Evolutionary conservation across 2,113 vertebrate species (phyloP).

Genomic region (Corynorhinus townsendii): DNA sequence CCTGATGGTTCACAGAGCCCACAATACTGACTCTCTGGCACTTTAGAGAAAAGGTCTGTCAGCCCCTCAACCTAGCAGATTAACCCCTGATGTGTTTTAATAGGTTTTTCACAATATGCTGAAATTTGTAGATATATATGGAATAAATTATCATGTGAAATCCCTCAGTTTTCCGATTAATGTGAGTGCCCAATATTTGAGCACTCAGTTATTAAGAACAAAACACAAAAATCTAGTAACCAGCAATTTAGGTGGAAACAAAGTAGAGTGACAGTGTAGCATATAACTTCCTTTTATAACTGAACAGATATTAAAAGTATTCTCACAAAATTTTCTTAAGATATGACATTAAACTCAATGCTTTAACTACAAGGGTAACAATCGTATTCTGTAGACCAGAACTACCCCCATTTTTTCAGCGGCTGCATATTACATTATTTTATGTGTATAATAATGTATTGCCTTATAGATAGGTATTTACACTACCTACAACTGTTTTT

Average conservation of each 20-base stretch:
- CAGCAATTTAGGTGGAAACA: not conserved
- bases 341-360: not conserved
- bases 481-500: not conserved
- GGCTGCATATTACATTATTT: not conserved
- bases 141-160: not conserved
- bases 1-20: not conserved
- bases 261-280: not conserved
- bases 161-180: not conserved
- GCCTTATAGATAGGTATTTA: not conserved
- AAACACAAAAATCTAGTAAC: not conserved
- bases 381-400: not conserved
- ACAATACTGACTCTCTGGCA: not conserved
- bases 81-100: no score
- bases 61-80: no score
- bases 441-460: not conserved
- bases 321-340: not conserved
- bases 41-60: no score
- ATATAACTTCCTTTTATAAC: not conserved
- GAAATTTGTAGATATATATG: no score
- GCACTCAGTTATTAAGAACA: not conserved
- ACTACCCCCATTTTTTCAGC: not conserved
- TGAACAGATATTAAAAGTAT: not conserved
- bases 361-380: not conserved
- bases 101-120: no score
- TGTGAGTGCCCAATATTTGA: not conserved